Conservation (phyloP, 2,113 vertebrate species). For the Sinocyclocheilus maitianheensis region DNA sequence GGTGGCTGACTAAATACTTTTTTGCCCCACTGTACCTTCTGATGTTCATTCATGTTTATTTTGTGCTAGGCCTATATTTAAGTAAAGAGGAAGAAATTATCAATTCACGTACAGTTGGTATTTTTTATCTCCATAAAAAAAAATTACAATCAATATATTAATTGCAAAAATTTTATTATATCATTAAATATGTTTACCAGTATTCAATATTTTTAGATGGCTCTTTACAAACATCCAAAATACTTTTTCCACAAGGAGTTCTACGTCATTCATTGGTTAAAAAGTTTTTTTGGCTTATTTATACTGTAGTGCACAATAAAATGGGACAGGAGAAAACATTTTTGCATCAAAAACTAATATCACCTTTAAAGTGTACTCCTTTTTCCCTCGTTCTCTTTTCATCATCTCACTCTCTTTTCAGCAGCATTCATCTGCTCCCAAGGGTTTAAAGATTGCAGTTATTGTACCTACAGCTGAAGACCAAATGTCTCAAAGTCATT, state of each 20-base stretch:
- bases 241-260: not conserved
- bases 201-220: not conserved
- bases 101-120: too few relatives aligned
- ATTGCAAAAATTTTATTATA: not conserved
- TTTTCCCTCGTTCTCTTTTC: not conserved
- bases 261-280: not conserved
- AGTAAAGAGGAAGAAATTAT: too few relatives aligned
- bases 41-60: too few relatives aligned
- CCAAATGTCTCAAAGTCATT: conserved; percentile 13
- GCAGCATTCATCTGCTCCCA: not conserved
- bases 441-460: not conserved
- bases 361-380: not conserved
- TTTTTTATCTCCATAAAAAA: too few relatives aligned
- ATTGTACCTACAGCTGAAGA: conserved; percentile 27
- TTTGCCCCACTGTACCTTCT: too few relatives aligned
- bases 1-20: too few relatives aligned
- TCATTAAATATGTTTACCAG: not conserved
- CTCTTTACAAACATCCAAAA: not conserved
- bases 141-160: not conserved
- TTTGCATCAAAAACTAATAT: not conserved
- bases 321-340: not conserved
- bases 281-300: not conserved
- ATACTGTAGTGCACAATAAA: not conserved
- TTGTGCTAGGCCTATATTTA: too few relatives aligned
- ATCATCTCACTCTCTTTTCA: not conserved